These are phyloP conservation scores for Aleiodes testaceus DNA, from an alignment of 2,888 invertebrate species.

Conservation along the genomic window DNA sequence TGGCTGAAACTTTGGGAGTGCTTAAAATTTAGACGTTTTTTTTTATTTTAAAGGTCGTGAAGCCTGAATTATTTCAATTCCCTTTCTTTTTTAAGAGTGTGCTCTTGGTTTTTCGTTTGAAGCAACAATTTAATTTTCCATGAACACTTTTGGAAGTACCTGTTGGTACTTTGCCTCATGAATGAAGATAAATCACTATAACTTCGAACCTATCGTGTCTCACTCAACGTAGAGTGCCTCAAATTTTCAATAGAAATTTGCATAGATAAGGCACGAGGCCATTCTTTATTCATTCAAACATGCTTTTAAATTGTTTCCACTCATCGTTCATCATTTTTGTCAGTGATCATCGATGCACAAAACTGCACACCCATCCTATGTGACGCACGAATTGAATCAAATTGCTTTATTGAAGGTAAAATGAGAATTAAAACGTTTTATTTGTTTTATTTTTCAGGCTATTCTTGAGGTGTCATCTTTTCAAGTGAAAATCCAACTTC, in stretches of 20 bases:
- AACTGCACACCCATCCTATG: constrained; percentile 29
- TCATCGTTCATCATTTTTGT: constrained; percentile 36
- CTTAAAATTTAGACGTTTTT: neutral
- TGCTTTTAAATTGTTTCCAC: constrained; percentile 25
- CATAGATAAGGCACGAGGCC: constrained; percentile 31
- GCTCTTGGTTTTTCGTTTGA: no score
- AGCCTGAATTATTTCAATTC: no score
- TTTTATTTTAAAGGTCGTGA: no score
- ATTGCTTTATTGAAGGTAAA: constrained; percentile 23
- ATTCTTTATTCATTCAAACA: constrained; percentile 32
- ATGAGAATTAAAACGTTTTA: no score
- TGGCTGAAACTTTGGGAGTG: neutral
- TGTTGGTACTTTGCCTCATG: constrained; percentile 46
- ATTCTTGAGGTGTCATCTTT: no score
- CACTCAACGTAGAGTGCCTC: constrained; percentile 45
- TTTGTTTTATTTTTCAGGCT: no score
- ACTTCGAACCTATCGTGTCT: neutral
- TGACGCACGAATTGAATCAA: constrained; percentile 28
- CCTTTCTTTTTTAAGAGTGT: neutral
- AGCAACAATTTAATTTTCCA: no score
- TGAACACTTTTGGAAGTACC: neutral
- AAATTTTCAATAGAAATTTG: constrained; percentile 21
- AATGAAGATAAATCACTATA: constrained; percentile 52
- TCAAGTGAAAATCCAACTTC: no score
- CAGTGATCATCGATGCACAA: constrained; percentile 43